Conservation (phyloP, 2,888 invertebrate genomes). For the Chorisops tibialis region DNA sequence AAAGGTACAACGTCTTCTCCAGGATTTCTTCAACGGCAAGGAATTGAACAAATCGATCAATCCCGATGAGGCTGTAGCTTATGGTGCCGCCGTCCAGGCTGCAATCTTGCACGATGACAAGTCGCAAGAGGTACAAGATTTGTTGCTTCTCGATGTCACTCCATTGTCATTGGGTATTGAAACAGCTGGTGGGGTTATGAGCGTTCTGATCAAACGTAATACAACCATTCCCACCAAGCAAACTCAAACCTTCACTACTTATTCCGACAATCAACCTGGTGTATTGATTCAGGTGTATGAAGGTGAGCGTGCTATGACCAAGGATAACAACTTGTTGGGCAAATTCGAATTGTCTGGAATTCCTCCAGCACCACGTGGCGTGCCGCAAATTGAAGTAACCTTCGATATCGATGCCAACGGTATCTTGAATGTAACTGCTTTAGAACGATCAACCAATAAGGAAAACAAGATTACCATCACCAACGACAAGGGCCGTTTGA, state of each 20-base stretch:
- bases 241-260: constrained; percentile 94
- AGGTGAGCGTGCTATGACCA: constrained; percentile 88
- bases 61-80: constrained; percentile 96
- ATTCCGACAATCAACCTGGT: constrained; percentile 96
- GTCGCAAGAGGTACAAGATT: constrained; percentile 84
- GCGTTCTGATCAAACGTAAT: constrained; percentile 93
- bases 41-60: constrained; percentile 96
- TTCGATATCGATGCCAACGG: too few species aligned
- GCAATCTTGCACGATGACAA: constrained; percentile 91
- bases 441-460: constrained; percentile 90
- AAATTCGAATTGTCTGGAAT: constrained; percentile 97
- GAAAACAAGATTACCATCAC: constrained; percentile 89
- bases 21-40: constrained; percentile 94
- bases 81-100: constrained; percentile 94
- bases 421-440: constrained; percentile 92
- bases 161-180: constrained; percentile 89
- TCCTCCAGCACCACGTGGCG: constrained; percentile 89
- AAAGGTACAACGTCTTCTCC: constrained; percentile 93
- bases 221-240: constrained; percentile 96
- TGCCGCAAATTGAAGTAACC: constrained; percentile 83
- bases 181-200: constrained; percentile 93
- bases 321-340: constrained; percentile 91
- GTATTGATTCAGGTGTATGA: constrained; percentile 91
- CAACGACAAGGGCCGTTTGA: constrained; percentile 88
- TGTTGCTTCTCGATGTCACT: constrained; percentile 87